These are phyloP conservation scores for Cherax quadricarinatus DNA, from an alignment of 1,140 invertebrate species.

Conservation along the genomic window DNA sequence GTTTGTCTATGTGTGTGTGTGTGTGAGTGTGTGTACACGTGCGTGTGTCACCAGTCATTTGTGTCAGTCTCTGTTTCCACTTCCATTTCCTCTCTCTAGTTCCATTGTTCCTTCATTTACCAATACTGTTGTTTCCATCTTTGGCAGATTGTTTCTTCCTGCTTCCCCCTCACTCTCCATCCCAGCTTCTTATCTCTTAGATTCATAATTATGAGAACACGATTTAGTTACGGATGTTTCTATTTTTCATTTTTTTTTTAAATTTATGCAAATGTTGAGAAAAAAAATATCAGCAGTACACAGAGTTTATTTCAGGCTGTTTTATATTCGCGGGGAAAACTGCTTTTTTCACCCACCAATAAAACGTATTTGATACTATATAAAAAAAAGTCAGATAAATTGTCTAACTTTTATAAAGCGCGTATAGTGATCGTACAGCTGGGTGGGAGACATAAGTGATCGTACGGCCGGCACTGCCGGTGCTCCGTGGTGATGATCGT, in stretches of 20 bases:
- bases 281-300: neutral
- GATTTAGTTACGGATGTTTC: neutral
- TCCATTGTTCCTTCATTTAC: too few relatives aligned
- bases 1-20: too few relatives aligned
- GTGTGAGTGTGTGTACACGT: too few relatives aligned
- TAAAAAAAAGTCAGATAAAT: neutral
- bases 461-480: neutral
- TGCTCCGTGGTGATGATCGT: neutral
- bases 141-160: too few relatives aligned
- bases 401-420: slow-evolving; percentile 8
- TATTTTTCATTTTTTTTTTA: neutral
- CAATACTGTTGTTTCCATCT: too few relatives aligned
- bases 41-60: too few relatives aligned
- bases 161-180: too few relatives aligned
- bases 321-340: neutral
- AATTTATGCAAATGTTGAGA: neutral
- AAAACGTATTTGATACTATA: neutral
- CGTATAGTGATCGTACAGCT: neutral
- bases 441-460: neutral
- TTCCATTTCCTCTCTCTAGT: too few relatives aligned
- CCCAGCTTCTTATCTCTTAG: too few relatives aligned
- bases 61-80: too few relatives aligned
- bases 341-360: neutral
- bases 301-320: neutral
- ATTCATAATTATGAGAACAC: too few relatives aligned